These are phyloP conservation scores for Nomada flava DNA, from an alignment of 2,888 invertebrate genomes.

Conservation along the genomic window DNA sequence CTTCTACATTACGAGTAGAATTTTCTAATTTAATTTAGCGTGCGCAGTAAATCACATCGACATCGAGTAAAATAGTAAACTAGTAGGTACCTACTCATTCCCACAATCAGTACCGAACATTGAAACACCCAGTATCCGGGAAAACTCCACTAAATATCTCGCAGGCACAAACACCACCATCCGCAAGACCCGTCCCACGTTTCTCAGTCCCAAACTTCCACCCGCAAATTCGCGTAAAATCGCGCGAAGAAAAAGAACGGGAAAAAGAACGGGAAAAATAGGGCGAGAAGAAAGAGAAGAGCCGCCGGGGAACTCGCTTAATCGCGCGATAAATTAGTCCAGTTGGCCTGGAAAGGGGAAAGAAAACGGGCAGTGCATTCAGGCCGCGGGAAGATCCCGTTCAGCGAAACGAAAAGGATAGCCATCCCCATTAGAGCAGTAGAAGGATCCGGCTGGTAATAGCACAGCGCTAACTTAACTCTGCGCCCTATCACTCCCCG, in stretches of 20 bases:
- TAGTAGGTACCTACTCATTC: too few relatives aligned
- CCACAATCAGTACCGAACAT: too few relatives aligned
- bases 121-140: too few relatives aligned
- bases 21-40: too few relatives aligned
- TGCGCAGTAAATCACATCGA: too few relatives aligned
- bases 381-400: conserved; percentile 7
- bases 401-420: conserved; percentile 34
- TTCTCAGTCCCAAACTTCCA: not conserved
- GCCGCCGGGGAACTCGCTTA: conserved; percentile 37
- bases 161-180: not conserved
- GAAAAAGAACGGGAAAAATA: too few relatives aligned
- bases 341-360: conserved; percentile 5
- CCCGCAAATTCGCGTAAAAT: conserved; percentile 14
- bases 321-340: conserved; percentile 58
- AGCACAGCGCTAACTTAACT: conserved; percentile 58
- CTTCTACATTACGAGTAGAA: too few relatives aligned
- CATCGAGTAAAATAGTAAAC: too few relatives aligned
- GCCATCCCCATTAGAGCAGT: conserved; percentile 57
- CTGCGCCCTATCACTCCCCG: conserved; percentile 32
- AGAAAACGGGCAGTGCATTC: conserved; percentile 36
- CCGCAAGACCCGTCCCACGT: not conserved
- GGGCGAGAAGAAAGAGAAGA: not conserved
- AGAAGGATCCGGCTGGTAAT: conserved; percentile 62
- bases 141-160: too few relatives aligned
- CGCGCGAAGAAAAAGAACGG: not conserved